Conservation (phyloP, 2,888 invertebrate genomes). For the Hemistola chrysoprasaria region DNA sequence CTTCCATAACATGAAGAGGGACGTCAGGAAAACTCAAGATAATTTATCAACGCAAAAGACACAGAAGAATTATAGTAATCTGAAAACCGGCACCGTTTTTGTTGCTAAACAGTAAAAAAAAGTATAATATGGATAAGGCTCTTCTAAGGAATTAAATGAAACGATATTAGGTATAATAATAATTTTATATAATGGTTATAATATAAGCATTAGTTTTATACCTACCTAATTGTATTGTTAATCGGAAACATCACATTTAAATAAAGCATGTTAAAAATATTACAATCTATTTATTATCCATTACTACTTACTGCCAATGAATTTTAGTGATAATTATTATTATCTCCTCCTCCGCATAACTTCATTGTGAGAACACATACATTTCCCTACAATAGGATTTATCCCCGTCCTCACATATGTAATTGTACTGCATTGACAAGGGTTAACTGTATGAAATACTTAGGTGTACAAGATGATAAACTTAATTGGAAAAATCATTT, state of each 20-base stretch:
- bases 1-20: slow-evolving; percentile 60
- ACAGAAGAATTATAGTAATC: slow-evolving; percentile 27
- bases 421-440: too few relatives aligned
- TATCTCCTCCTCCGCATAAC: neutral
- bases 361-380: too few relatives aligned
- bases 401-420: too few relatives aligned
- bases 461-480: too few relatives aligned
- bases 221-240: slow-evolving; percentile 21
- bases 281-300: slow-evolving; percentile 4
- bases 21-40: slow-evolving; percentile 43
- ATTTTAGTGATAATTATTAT: too few relatives aligned
- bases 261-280: slow-evolving; percentile 32
- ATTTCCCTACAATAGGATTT: too few relatives aligned
- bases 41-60: slow-evolving; percentile 24
- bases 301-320: too few relatives aligned
- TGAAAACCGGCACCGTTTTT: slow-evolving; percentile 28
- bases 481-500: too few relatives aligned
- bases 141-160: neutral
- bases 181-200: slow-evolving; percentile 4
- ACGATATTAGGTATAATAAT: too few relatives aligned
- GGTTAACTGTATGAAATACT: too few relatives aligned
- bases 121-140: neutral
- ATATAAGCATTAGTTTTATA: slow-evolving; percentile 19
- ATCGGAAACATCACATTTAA: slow-evolving; percentile 33
- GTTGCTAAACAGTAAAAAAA: slow-evolving; percentile 30